phyloP scores from a whole-genome alignment of 2,797 vertebrate species.

The Carapus acus region DNA sequence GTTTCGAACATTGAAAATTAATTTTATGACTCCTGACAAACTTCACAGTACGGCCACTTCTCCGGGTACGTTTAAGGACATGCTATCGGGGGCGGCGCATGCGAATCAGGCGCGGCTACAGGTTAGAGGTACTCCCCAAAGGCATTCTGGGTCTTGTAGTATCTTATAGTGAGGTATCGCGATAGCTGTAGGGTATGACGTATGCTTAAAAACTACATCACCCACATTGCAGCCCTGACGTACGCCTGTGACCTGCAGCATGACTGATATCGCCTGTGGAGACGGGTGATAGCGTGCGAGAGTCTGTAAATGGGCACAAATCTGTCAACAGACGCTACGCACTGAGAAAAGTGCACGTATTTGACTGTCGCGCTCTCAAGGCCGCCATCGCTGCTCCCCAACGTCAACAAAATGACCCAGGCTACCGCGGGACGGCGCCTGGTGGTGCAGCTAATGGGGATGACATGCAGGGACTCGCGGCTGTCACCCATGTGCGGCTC shows the following conservation, averaged over 20 bases:
- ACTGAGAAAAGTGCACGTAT: background rate
- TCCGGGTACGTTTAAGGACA: too few species aligned
- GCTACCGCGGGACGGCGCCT: conserved; percentile 49
- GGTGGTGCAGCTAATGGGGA: conserved; percentile 26
- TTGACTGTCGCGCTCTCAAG: conserved; percentile 33
- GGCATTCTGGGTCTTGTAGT: conserved; percentile 55
- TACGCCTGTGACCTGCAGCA: conserved; percentile 18
- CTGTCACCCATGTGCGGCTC: conserved; percentile 16
- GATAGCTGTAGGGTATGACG: accelerated
- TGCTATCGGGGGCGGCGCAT: too few species aligned
- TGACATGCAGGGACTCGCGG: background rate
- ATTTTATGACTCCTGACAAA: too few species aligned
- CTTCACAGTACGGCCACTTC: too few species aligned
- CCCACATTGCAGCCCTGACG: conserved; percentile 45
- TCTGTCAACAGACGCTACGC: accelerated
- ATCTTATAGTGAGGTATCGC: accelerated
- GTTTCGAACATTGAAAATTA: too few species aligned
- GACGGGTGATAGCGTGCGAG: conserved; percentile 40
- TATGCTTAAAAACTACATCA: conserved; percentile 44
- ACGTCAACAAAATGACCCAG: conserved; percentile 42
- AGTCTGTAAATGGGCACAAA: background rate
- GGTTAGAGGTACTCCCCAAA: too few species aligned
- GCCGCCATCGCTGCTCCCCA: conserved; percentile 49
- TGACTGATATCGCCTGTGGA: conserved; percentile 38
- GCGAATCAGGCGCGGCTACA: too few species aligned